A percentile compares a stretch with the other conserved stretches of the same genome.
phyloP scores from a whole-genome alignment of 2,113 vertebrate species.

The Pipra filicauda region DNA sequence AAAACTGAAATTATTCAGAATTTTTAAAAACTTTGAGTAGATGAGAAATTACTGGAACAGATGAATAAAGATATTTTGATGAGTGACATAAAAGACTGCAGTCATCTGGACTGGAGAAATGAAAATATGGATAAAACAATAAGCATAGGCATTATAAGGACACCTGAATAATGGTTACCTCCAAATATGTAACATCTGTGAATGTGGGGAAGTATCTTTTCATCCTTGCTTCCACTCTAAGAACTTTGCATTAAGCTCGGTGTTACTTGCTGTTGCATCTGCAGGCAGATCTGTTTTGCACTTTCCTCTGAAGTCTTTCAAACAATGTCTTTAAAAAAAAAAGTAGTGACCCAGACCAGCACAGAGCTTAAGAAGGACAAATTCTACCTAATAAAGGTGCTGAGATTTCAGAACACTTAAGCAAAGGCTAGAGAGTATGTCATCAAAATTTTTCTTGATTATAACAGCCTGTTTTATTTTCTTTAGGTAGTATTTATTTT shows the following conservation, averaged over 20 bases:
- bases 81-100: neutral
- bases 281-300: neutral
- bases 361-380: neutral
- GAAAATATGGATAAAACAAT: neutral
- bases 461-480: neutral
- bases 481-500: neutral
- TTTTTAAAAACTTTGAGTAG: neutral
- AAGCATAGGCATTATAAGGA: neutral
- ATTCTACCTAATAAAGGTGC: neutral
- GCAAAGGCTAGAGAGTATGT: neutral
- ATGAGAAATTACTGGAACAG: neutral
- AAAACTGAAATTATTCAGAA: neutral
- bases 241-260: neutral
- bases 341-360: neutral
- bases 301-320: neutral
- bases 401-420: neutral
- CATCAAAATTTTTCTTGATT: neutral
- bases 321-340: neutral
- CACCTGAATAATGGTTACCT: neutral
- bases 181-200: neutral
- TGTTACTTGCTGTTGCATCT: neutral
- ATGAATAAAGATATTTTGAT: neutral
- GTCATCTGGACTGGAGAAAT: neutral
- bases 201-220: neutral
- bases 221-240: neutral